Conservation (phyloP, 2,888 invertebrate species). For the Ochlodes sylvanus region DNA sequence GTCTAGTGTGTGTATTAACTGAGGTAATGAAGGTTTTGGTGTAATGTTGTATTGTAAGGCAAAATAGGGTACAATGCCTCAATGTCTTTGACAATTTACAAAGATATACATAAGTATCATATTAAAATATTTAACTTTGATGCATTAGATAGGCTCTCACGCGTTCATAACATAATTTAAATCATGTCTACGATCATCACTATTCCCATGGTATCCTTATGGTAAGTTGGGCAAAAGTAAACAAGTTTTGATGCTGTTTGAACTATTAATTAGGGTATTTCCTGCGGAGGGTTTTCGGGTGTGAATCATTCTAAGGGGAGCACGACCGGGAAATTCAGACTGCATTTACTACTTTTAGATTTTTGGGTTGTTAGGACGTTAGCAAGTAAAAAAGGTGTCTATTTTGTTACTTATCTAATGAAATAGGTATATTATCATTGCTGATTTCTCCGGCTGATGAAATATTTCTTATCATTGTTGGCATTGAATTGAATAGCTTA, state of each 20-base stretch:
- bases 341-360: constrained; percentile 6
- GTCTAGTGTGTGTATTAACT: too few relatives aligned
- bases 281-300: constrained; percentile 31
- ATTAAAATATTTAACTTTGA: too few relatives aligned
- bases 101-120: too few relatives aligned
- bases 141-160: too few relatives aligned
- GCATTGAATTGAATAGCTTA: background rate
- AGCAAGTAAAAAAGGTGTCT: background rate
- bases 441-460: background rate
- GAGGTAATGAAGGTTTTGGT: too few relatives aligned
- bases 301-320: constrained; percentile 31
- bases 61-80: too few relatives aligned
- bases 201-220: constrained; percentile 4
- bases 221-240: constrained; percentile 27
- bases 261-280: constrained; percentile 38
- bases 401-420: too few relatives aligned
- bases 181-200: too few relatives aligned
- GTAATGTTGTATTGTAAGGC: too few relatives aligned
- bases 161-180: too few relatives aligned
- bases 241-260: constrained; percentile 36
- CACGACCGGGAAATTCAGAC: background rate
- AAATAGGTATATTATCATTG: too few relatives aligned
- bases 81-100: too few relatives aligned
- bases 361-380: background rate
- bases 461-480: background rate